A percentile compares a stretch with the other conserved stretches of the same genome.
phyloP scores from a whole-genome alignment of 2,888 invertebrate species.

The Drosophila borealis region DNA sequence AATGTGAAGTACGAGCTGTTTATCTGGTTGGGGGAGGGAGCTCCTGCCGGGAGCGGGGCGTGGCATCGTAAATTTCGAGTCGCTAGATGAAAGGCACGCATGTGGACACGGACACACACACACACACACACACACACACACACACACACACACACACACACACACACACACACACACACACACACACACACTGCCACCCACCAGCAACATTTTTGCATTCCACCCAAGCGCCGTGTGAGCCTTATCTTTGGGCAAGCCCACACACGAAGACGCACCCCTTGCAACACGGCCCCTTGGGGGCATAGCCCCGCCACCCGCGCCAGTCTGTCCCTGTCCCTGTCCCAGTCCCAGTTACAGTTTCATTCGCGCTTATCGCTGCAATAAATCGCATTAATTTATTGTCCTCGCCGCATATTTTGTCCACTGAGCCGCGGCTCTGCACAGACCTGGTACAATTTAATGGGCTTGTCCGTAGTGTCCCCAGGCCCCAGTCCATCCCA shows the following conservation, averaged over 20 bases:
- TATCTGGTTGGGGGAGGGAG: slow-evolving; percentile 33
- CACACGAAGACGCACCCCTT: slow-evolving; percentile 52
- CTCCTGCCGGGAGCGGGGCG: slow-evolving; percentile 24
- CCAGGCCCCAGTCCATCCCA: slow-evolving; percentile 6
- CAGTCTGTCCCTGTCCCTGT: too few species aligned
- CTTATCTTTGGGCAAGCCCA: slow-evolving; percentile 67
- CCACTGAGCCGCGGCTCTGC: slow-evolving; percentile 61
- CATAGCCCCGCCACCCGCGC: too few species aligned
- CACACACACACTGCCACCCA: background rate
- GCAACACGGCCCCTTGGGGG: slow-evolving; percentile 19
- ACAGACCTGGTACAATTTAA: slow-evolving; percentile 64
- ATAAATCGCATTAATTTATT: slow-evolving; percentile 84
- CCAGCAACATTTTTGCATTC: slow-evolving; percentile 60
- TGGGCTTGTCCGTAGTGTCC: slow-evolving; percentile 64
- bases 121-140: slow-evolving; percentile 5
- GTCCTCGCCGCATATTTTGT: slow-evolving; percentile 79
- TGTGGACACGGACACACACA: background rate
- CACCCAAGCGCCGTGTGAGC: slow-evolving; percentile 18
- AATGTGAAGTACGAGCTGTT: slow-evolving; percentile 66
- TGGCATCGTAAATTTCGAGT: slow-evolving; percentile 54
- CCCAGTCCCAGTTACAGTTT: slow-evolving; percentile 31
- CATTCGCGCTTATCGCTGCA: slow-evolving; percentile 80
- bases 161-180: slow-evolving; percentile 6
- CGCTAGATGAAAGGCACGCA: slow-evolving; percentile 50
- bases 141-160: background rate